phyloP scores from a whole-genome alignment of 1,140 invertebrate genomes.

The Drosophila seguyi region DNA sequence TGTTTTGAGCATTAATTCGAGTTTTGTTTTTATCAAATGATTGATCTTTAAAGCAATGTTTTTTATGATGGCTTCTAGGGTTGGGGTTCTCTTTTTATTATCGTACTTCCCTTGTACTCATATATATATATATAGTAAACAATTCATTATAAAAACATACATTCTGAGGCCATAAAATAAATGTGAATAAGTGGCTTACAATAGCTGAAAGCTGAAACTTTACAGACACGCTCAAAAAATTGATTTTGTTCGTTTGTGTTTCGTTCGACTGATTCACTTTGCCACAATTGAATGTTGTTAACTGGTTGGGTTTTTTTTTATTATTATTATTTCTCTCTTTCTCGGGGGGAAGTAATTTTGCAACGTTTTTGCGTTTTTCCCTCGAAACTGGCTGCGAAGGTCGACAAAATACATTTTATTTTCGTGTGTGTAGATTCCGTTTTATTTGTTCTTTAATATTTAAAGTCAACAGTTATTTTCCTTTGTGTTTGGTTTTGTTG shows the following conservation, averaged over 20 bases:
- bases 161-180: slow-evolving; percentile 22
- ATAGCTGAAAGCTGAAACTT: slow-evolving; percentile 28
- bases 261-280: slow-evolving; percentile 54
- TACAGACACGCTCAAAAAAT: slow-evolving; percentile 61
- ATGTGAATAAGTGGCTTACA: slow-evolving; percentile 26
- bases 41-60: slow-evolving; percentile 64
- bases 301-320: slow-evolving; percentile 15
- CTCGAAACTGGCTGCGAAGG: slow-evolving; percentile 71
- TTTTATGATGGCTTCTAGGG: slow-evolving; percentile 28
- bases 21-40: slow-evolving; percentile 61
- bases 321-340: slow-evolving; percentile 7
- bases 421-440: slow-evolving; percentile 26
- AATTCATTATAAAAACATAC: slow-evolving; percentile 24
- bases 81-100: slow-evolving; percentile 2
- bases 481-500: slow-evolving; percentile 39
- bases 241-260: slow-evolving; percentile 46
- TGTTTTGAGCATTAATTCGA: slow-evolving; percentile 18
- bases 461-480: slow-evolving; percentile 62
- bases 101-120: background rate
- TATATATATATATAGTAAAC: slow-evolving; percentile 2
- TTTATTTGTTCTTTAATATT: slow-evolving; percentile 69
- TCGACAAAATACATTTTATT: slow-evolving; percentile 51
- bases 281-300: slow-evolving; percentile 24
- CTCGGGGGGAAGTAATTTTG: slow-evolving; percentile 61
- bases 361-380: slow-evolving; percentile 67